Evolutionary conservation across 2,797 vertebrate genomes (phyloP), one percentile per base, ranked within the genome.

Genomic region (Dallia pectoralis): DNA sequence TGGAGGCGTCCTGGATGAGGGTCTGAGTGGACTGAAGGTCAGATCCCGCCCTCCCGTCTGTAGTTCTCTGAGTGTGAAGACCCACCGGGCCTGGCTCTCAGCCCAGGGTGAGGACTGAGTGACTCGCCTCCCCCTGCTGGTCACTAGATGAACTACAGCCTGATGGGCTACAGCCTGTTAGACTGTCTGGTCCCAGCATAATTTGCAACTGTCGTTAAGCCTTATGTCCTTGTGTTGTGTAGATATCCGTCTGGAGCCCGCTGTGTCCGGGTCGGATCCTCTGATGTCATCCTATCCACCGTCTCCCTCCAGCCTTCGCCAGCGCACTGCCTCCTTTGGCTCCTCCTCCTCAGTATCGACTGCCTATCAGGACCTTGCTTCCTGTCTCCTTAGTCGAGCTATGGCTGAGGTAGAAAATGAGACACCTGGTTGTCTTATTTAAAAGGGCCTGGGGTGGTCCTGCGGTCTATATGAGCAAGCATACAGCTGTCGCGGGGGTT

Each of bases 351-450:
- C 92, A 70, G 79, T 94, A 68, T 88, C 89, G 19, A 86, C 92
- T 70, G 89, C 88, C n/a, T 98, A 97, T 81, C 95, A 95, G 75
- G 94, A 97, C 74, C 87, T 99, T 71, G 93, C 96, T 68, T 93
- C 93, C 76, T 87, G 88, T 19, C 91, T 97, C 33, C 86, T 97
- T 27, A 81, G 91, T 53, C 92, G 87, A 69, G 94, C 94, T 72
- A 85, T 95, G 74, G 91, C 95, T 7, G 95, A 99, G 89, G 98
- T 96, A 86, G 79, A 53, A 62, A 47, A 27, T 8, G 27, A 53
- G 12, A 40, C 36, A 40, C 9, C 36, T 9, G 5, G 40, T 44
- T 12, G 2, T 44, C 11, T 6, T 44, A 44, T 44, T 44, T 9
- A 12, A n/a, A n/a, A n/a, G n/a, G n/a, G n/a, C n/a, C n/a, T n/a